phyloP scores from a whole-genome alignment of 2,888 invertebrate species.

The Eupithecia abbreviata region DNA sequence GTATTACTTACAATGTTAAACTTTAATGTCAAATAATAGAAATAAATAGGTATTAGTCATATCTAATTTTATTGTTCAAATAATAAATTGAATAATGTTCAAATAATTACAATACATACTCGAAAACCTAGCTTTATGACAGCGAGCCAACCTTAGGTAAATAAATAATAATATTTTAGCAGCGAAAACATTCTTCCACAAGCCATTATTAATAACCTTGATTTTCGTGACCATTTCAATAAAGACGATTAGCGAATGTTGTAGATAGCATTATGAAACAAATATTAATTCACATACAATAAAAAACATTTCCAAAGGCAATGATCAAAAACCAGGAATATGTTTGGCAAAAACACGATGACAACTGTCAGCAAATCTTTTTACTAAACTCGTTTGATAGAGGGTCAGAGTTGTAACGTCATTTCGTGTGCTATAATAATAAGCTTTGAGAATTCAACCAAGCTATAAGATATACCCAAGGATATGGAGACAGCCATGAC shows the following conservation, averaged over 20 bases:
- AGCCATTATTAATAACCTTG: background rate
- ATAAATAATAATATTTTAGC: background rate
- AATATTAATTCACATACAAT: background rate
- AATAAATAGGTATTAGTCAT: too few species aligned
- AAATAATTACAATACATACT: background rate
- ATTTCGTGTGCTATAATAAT: background rate
- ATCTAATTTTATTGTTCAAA: background rate
- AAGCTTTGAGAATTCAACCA: too few species aligned
- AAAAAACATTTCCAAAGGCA: background rate
- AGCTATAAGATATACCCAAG: background rate
- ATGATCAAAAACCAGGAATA: background rate
- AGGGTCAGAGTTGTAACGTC: background rate
- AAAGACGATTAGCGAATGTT: background rate
- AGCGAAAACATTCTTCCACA: background rate
- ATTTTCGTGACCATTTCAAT: background rate
- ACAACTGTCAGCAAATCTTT: background rate
- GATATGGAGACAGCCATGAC: conserved; percentile 6
- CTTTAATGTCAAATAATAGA: too few species aligned
- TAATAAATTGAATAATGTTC: background rate
- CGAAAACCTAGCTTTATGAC: background rate
- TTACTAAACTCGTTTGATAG: background rate
- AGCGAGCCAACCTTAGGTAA: background rate
- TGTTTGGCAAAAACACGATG: background rate
- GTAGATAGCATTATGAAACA: background rate
- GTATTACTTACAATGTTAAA: background rate